These are phyloP conservation scores for Pseudomyrmex cubaensis DNA, from an alignment of 1,140 invertebrate species.

Conservation along the genomic window DNA sequence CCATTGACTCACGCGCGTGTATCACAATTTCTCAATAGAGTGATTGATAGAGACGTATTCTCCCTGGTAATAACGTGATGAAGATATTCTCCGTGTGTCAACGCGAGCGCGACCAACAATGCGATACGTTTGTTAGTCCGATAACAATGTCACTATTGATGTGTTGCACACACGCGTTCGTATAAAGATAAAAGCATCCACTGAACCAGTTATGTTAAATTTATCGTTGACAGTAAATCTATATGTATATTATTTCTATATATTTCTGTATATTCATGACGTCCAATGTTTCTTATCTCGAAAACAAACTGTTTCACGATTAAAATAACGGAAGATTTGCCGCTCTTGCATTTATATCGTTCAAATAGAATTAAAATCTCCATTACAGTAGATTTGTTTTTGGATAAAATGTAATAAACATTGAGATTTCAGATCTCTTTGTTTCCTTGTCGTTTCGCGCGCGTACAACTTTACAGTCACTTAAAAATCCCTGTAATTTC, in stretches of 20 bases:
- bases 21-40: slow-evolving; percentile 53
- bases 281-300: neutral
- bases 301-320: slow-evolving; percentile 1
- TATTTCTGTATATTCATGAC: neutral
- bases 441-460: neutral
- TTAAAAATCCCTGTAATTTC: slow-evolving; percentile 10
- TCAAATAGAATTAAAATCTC: neutral
- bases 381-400: neutral
- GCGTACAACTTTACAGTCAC: neutral
- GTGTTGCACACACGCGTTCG: neutral
- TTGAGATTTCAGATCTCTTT: neutral
- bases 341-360: neutral
- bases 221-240: neutral
- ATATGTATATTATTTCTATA: neutral
- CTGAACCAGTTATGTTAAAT: neutral
- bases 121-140: neutral
- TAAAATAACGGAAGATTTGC: neutral
- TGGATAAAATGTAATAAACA: neutral
- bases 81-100: neutral
- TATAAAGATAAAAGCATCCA: neutral
- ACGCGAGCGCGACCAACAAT: neutral
- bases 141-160: neutral
- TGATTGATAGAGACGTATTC: slow-evolving; percentile 44
- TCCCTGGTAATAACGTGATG: slow-evolving; percentile 28
- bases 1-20: slow-evolving; percentile 6